Evolutionary conservation across 2,113 vertebrate genomes (phyloP).

Genomic region (Apeltes quadracus): DNA sequence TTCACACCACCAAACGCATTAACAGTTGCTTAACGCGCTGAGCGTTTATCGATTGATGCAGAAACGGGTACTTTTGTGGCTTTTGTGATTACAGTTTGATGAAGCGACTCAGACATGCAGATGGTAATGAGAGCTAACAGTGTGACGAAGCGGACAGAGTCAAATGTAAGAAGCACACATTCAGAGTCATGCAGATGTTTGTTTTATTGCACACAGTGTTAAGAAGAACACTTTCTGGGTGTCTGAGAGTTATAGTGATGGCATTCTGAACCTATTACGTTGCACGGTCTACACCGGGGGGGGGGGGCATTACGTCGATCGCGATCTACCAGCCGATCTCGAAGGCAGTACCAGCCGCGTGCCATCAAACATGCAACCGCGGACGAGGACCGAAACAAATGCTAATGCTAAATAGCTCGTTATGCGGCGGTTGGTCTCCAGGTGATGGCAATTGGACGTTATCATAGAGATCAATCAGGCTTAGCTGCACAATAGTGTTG

Average conservation of each 20-base stretch:
- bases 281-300: too few species aligned
- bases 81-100: conserved; percentile 11
- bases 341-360: too few species aligned
- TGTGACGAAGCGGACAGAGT: not conserved
- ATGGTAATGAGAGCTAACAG: not conserved
- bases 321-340: too few species aligned
- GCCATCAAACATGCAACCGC: too few species aligned
- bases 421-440: too few species aligned
- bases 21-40: not conserved
- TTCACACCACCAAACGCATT: conserved; percentile 3
- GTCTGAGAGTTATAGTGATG: conserved; percentile 3
- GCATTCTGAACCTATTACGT: not conserved
- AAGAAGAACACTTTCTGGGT: not conserved
- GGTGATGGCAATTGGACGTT: not conserved
- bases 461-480: conserved; percentile 2
- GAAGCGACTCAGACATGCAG: not conserved
- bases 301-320: too few species aligned
- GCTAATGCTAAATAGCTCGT: too few species aligned
- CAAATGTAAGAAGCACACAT: conserved; percentile 8
- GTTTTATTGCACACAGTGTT: not conserved
- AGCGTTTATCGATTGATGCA: not conserved
- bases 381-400: too few species aligned
- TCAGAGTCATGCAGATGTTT: conserved; percentile 4
- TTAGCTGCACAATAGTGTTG: conserved; percentile 1
- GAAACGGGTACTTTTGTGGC: conserved; percentile 1